Percentiles rank a stretch among this genome's conserved stretches.
These are phyloP conservation scores for Phrynocephalus versicolor DNA, from an alignment of 2,113 vertebrate species.

Conservation along the genomic window DNA sequence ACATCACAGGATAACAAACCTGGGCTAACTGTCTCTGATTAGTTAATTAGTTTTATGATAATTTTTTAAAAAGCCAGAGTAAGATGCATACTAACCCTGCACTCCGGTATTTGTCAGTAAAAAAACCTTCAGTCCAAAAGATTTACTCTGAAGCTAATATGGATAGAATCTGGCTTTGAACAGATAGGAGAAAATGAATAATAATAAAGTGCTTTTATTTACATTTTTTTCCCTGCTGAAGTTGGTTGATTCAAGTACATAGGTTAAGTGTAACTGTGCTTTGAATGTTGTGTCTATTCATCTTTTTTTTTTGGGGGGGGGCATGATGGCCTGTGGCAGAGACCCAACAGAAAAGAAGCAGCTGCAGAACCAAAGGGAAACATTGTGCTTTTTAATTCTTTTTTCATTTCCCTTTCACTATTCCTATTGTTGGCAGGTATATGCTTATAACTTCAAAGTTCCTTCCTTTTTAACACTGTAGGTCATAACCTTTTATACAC, in stretches of 20 bases:
- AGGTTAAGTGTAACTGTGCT: background rate
- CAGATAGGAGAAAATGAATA: background rate
- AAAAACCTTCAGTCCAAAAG: no score
- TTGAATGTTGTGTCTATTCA: background rate
- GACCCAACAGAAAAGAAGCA: background rate
- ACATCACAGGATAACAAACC: background rate
- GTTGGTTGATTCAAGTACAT: background rate
- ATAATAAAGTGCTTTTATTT: background rate
- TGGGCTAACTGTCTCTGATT: background rate
- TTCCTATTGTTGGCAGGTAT: constrained; percentile 60
- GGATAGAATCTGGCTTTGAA: no score
- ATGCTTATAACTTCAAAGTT: constrained; percentile 54
- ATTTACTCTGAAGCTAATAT: no score
- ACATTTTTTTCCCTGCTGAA: background rate
- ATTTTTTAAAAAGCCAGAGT: no score
- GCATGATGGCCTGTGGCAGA: background rate
- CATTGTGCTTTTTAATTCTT: constrained; percentile 9
- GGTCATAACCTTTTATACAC: constrained; percentile 32
- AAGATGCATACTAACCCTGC: no score
- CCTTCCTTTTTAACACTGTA: constrained; percentile 51
- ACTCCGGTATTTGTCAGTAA: no score
- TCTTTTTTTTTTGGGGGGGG: background rate
- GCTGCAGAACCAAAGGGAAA: constrained; percentile 32
- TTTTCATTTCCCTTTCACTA: no score
- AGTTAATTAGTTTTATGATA: background rate